Base-by-base conservation (phyloP, 2,113 vertebrate species). In the Carollia perspicillata region DNA sequence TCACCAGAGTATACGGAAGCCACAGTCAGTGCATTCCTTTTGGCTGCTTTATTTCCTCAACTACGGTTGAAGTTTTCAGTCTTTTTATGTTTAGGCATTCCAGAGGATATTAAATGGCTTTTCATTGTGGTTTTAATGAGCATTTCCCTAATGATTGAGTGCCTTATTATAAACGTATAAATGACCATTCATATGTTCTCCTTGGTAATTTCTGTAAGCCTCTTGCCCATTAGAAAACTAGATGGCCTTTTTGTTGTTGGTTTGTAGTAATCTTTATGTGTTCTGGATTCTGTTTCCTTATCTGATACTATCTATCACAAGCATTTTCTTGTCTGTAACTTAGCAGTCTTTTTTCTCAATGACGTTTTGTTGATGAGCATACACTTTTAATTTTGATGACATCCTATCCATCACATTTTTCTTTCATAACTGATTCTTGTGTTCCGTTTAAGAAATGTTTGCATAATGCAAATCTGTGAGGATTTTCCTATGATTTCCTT, bases 11-110 rank as follows among this genome's bases (percentile, higher is more conserved):
- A 71, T 68, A 33, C 13, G 44, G 65, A 81, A 22, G 92, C n/a
- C 49, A 71, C 1, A 65, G 28, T 14, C 3, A 55, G 2, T 8
- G 9, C 55, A 0, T 35, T 7, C 8, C 0, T 66, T 74, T 28
- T 16, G 28, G 4, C 35, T 63, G 33, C 28, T 63, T 80, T 40
- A 8, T 71, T 80, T 92, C 30, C 26, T 91, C 14, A 4, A 66
- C 2, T 17, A 0, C 2, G 23, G 53, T 90, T 68, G 47, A 1
- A 30, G 72, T 30, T 93, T 23, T 58, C 28, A 33, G 10, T 37
- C 10, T 37, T 91, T 95, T 69, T n/a, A 20, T 84, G 58, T 42
- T 44, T 47, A 60, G 26, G 16, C 66, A n/a, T 65, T 49, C 11
- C 0, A 18, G 7, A 28, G 58, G 37, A 63, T 87, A 26, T 9